Evolutionary conservation across 2,797 vertebrate genomes (phyloP), one percentile per base, ranked within the genome.

Genomic region (Thamnophis elegans): DNA sequence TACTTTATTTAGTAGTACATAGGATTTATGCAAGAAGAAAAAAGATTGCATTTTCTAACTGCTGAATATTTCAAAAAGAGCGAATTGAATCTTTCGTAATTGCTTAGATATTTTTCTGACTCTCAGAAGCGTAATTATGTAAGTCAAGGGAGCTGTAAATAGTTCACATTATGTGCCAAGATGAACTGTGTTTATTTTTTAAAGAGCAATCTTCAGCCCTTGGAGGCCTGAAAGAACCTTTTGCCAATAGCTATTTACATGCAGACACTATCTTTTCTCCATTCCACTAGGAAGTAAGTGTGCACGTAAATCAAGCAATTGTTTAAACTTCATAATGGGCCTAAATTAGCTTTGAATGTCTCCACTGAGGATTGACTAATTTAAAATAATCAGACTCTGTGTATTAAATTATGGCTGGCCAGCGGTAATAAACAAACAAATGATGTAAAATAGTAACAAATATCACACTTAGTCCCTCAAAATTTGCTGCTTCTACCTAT

Each of bases 31-130:
- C 60, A 92, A 96, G 94, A 92, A 78, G 91, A 91, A 93, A 60
- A 59, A 92, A 95, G 93, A 92, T 62, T 92, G 92, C 93, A 51
- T 53, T 93, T 47, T 85, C 47, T 92, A 95, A 94, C 93, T 91
- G 88, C 12, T 18, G 87, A 92, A n/a, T 95, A 56, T 2, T 0
- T 58, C 85, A 91, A 93, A 91, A 90, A 26, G 11, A 73, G 3
- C 36, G 1, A 73, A 87, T 11, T 90, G 53, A 87, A 16, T 65
- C 42, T 5, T 92, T 90, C 90, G 28, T 86, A 82, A 68, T 91
- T 88, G 53, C 85, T 95, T 93, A 93, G 22, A 65, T 88, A 89
- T 90, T 14, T 62, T 89, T 89, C 4, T 90, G 13, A 47, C 65
- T 94, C 59, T 89, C 12, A 42, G 16, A 93, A 93, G 89, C 85